Conservation (phyloP, 2,888 invertebrate genomes). For the Andrena marginata region DNA sequence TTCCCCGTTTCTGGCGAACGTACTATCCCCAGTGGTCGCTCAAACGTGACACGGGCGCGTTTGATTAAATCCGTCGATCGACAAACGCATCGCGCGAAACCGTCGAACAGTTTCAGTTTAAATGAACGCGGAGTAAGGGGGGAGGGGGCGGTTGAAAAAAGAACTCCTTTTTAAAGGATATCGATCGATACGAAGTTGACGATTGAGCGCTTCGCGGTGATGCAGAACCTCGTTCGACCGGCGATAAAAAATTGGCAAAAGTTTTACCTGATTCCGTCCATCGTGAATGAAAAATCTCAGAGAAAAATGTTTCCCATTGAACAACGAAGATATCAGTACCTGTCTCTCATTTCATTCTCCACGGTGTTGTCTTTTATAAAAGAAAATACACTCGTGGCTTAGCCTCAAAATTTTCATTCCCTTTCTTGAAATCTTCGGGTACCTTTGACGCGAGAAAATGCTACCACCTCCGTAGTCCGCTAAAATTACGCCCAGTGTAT, state of each 20-base stretch:
- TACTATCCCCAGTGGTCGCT: background rate
- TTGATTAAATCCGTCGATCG: slow-evolving; percentile 29
- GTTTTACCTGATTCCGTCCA: background rate
- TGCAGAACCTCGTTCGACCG: slow-evolving; percentile 6
- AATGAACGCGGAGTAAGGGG: slow-evolving; percentile 28
- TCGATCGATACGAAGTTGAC: slow-evolving; percentile 49
- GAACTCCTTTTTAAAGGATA: slow-evolving; percentile 36
- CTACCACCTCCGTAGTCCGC: background rate
- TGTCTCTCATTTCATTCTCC: slow-evolving; percentile 9
- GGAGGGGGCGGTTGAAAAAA: no score
- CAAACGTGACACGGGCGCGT: background rate
- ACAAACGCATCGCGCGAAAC: slow-evolving; percentile 21
- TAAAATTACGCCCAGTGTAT: background rate
- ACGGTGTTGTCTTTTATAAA: background rate
- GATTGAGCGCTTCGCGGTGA: slow-evolving; percentile 41
- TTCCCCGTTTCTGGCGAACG: background rate
- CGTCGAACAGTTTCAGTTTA: slow-evolving; percentile 27
- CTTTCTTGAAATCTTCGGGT: slow-evolving; percentile 11
- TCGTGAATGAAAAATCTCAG: slow-evolving; percentile 10
- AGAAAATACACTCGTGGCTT: background rate
- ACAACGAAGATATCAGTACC: slow-evolving; percentile 3
- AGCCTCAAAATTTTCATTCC: slow-evolving; percentile 19
- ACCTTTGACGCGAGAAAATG: background rate
- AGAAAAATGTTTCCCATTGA: background rate
- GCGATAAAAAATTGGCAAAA: no score